Conservation (phyloP, 2,113 vertebrate genomes). For the Panthera tigris region DNA sequence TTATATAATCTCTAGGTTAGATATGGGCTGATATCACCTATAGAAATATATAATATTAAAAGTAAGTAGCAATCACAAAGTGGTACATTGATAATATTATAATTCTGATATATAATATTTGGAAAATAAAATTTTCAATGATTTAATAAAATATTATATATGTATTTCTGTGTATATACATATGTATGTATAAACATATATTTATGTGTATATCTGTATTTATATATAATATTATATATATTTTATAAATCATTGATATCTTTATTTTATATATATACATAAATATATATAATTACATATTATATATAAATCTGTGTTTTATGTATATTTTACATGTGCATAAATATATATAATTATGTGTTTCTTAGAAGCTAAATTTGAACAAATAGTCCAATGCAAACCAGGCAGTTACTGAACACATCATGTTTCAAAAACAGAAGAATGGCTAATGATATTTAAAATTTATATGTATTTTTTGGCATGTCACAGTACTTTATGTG, state of each 20-base stretch:
- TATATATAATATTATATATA: no score
- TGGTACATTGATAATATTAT: neutral
- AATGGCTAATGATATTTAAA: neutral
- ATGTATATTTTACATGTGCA: no score
- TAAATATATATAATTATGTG: neutral
- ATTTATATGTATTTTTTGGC: neutral
- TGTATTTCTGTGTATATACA: no score
- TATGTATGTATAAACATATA: no score
- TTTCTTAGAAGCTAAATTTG: constrained; percentile 27
- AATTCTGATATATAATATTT: neutral
- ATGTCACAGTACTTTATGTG: neutral
- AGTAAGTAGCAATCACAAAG: neutral
- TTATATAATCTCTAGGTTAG: neutral
- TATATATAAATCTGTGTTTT: no score
- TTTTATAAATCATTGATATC: no score
- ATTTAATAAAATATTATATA: neutral
- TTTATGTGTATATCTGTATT: no score
- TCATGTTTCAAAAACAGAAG: neutral
- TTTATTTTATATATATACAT: no score
- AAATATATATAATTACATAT: no score
- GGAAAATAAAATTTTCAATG: neutral
- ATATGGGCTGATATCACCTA: neutral
- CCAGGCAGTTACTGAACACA: neutral
- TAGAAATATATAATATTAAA: neutral
- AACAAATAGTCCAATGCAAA: neutral